phyloP scores from a whole-genome alignment of 1,140 invertebrate species.

The Drosophila cardini region DNA sequence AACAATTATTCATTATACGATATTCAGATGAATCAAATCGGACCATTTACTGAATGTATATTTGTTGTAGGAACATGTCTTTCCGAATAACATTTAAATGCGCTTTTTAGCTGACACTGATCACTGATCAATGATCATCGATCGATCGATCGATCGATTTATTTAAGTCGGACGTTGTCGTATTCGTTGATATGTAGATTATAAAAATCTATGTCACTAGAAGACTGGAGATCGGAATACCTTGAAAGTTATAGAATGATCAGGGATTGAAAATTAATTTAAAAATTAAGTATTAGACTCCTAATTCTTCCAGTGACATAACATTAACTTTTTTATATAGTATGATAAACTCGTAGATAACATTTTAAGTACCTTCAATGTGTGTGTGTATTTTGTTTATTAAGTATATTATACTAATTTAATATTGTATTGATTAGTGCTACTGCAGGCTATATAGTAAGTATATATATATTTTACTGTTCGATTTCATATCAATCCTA shows the following conservation, averaged over 20 bases:
- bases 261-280: too few species aligned
- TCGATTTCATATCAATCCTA: conserved; percentile 6
- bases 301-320: neutral
- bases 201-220: neutral
- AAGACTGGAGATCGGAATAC: neutral
- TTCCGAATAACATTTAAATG: conserved; percentile 18
- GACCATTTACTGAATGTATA: conserved; percentile 16
- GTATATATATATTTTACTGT: neutral
- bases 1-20: neutral
- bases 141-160: too few species aligned
- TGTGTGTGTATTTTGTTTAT: conserved; percentile 5
- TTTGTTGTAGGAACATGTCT: conserved; percentile 19
- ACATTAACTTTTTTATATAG: neutral
- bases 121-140: neutral
- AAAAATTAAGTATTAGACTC: neutral
- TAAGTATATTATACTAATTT: conserved; percentile 1
- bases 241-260: too few species aligned
- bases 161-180: conserved; percentile 27
- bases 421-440: conserved; percentile 7
- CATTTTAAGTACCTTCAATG: conserved; percentile 34
- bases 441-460: neutral
- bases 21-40: neutral
- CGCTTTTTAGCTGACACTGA: conserved; percentile 12
- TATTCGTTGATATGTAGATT: conserved; percentile 39
- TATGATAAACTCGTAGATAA: conserved; percentile 20